Evolutionary conservation across 2,113 vertebrate genomes (phyloP), one percentile per base, ranked within the genome.

Genomic region (Eclectus roratus): DNA sequence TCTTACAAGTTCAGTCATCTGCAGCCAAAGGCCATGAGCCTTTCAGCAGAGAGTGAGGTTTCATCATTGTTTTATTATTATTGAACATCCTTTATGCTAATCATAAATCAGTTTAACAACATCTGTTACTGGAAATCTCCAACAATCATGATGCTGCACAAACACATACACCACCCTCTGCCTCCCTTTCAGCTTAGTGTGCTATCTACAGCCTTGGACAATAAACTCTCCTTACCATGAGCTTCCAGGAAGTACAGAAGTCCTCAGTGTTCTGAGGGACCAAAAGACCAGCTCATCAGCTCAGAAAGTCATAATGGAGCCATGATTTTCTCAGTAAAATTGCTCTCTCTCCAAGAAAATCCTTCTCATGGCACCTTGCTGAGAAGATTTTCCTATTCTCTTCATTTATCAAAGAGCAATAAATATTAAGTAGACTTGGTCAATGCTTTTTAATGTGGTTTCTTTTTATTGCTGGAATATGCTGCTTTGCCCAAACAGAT

Each of bases 401-500:
- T 71, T 61, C 53, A 89, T 58, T 91, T 96, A 94, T 92, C 94
- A 93, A 81, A 95, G 60, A 87, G 63, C n/a, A 94, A 94, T 91
- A 90, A 95, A 93, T 94, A 93, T 41, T 69, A 84, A 93, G 13
- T 61, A 86, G 64, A 28, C 64, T 93, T 89, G 88, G 93, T 81
- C 90, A 95, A 91, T 78, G 65, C 17, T 86, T 95, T 89, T 85
- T 84, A 74, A 93, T 93, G 92, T 96, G 92, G 83, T 91, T 96
- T 91, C 80, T 60, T 95, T 96, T 94, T 47, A 84, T 60, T 80
- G 71, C 71, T 95, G 49, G 63, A 85, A 29, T 87, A 85, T 65
- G 28, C 49, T 74, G 60, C 85, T 94, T 84, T 93, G 80, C 83
- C 68, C 83, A 64, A 92, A 78, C 68, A 97, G 96, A 96, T 93